phyloP scores from a whole-genome alignment of 2,797 vertebrate species.

The Falco biarmicus region DNA sequence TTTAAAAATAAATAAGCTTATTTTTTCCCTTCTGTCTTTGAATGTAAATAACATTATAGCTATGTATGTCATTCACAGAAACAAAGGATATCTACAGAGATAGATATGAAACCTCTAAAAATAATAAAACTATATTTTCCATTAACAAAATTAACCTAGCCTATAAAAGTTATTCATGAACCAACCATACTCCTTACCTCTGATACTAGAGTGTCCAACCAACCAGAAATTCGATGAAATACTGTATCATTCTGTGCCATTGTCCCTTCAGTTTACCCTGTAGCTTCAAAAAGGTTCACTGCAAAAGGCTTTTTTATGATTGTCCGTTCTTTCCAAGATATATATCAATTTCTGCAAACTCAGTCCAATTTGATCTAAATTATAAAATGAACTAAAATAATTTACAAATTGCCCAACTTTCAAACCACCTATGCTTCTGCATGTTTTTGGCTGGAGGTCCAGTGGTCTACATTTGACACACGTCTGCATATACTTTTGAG shows the following conservation, averaged over 20 bases:
- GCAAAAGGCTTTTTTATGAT: neutral
- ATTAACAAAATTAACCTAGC: neutral
- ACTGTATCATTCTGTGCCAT: neutral
- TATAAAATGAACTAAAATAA: neutral
- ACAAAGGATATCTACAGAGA: neutral
- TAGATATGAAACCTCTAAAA: neutral
- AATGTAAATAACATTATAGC: neutral
- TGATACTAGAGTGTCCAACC: neutral
- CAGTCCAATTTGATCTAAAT: neutral
- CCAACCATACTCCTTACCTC: neutral
- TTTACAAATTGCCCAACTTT: neutral
- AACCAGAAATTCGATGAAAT: neutral
- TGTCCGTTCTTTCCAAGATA: neutral
- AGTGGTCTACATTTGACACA: neutral
- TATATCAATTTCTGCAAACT: neutral
- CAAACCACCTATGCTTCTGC: neutral
- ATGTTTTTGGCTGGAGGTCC: neutral
- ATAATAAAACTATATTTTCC: neutral
- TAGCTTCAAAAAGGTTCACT: neutral
- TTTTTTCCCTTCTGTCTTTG: neutral
- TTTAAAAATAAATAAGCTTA: neutral
- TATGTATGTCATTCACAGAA: neutral
- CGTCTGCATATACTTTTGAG: neutral
- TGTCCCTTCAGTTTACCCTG: neutral
- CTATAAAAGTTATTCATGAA: neutral